Percentiles rank a stretch among this genome's conserved stretches.
Evolutionary conservation across 2,888 invertebrate genomes (phyloP).

Genomic region (Campopleginae sp.): DNA sequence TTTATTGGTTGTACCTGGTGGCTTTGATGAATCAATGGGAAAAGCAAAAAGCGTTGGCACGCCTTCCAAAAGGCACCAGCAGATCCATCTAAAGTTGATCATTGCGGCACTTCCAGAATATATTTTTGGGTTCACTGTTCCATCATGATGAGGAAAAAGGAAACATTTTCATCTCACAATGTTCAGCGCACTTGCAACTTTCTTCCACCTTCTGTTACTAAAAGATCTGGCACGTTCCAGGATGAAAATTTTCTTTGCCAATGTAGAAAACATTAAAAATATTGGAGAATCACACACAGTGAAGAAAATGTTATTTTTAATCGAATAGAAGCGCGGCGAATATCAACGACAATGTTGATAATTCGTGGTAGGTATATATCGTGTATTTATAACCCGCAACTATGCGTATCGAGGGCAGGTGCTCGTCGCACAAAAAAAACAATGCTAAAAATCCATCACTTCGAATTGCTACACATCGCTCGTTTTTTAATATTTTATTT

Average conservation of each 20-base stretch:
- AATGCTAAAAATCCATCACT: slow-evolving; percentile 24
- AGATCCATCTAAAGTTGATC: slow-evolving; percentile 78
- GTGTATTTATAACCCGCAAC: slow-evolving; percentile 51
- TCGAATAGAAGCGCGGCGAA: background rate
- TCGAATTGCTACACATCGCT: slow-evolving; percentile 1
- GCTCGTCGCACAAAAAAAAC: slow-evolving; percentile 38
- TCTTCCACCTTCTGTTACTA: background rate
- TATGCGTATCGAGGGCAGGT: slow-evolving; percentile 39
- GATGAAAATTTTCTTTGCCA: slow-evolving; percentile 1
- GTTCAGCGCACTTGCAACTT: background rate
- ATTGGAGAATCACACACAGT: background rate
- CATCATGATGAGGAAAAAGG: slow-evolving; percentile 8
- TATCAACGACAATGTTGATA: slow-evolving; percentile 3
- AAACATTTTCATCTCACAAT: slow-evolving; percentile 36
- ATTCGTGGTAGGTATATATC: slow-evolving; percentile 29
- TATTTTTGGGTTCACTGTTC: slow-evolving; percentile 4
- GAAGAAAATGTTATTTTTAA: background rate
- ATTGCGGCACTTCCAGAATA: slow-evolving; percentile 72
- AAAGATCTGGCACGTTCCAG: slow-evolving; percentile 7
- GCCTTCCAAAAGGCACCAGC: slow-evolving; percentile 80
- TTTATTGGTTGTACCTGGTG: slow-evolving; percentile 64
- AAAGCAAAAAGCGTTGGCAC: slow-evolving; percentile 78
- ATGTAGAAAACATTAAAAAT: background rate
- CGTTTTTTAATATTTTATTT: background rate
- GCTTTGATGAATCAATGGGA: slow-evolving; percentile 75